Conservation (phyloP, 2,797 vertebrate species). For the Falco rusticolus region DNA sequence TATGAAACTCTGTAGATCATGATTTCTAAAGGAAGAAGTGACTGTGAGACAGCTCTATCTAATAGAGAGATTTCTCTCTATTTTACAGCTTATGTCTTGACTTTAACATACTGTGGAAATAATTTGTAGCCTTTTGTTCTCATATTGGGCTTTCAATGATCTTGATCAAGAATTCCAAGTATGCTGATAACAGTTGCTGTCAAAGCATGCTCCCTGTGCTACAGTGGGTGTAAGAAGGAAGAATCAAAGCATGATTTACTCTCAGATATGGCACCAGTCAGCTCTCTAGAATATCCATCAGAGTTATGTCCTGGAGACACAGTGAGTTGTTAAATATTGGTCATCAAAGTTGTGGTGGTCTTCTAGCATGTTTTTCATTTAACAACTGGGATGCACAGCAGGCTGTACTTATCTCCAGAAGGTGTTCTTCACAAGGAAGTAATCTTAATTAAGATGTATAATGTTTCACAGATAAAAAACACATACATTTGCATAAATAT, state of each 20-base stretch:
- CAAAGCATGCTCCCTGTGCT: conserved; percentile 38
- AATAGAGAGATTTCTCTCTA: conserved; percentile 67
- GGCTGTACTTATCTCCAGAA: background rate
- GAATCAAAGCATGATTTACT: background rate
- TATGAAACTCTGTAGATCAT: conserved; percentile 70
- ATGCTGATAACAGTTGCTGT: conserved; percentile 24
- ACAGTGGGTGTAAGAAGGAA: background rate
- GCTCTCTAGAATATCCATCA: background rate
- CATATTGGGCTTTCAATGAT: conserved; percentile 32
- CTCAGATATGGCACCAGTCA: background rate
- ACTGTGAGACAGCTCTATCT: conserved; percentile 70
- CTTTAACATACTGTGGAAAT: conserved; percentile 63
- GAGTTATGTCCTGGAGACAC: background rate
- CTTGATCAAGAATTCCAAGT: conserved; percentile 39
- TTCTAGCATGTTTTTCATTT: background rate
- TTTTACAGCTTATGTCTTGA: conserved; percentile 64
- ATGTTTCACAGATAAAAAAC: background rate
- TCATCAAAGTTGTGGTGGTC: background rate
- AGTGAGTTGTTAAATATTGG: background rate
- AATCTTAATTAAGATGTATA: background rate
- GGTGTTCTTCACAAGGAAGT: background rate
- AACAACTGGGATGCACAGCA: background rate
- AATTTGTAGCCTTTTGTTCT: conserved; percentile 72
- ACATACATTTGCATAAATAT: background rate
- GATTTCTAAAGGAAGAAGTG: conserved; percentile 72